phyloP scores from a whole-genome alignment of 1,140 invertebrate genomes.

The Phocides pigmalion region DNA sequence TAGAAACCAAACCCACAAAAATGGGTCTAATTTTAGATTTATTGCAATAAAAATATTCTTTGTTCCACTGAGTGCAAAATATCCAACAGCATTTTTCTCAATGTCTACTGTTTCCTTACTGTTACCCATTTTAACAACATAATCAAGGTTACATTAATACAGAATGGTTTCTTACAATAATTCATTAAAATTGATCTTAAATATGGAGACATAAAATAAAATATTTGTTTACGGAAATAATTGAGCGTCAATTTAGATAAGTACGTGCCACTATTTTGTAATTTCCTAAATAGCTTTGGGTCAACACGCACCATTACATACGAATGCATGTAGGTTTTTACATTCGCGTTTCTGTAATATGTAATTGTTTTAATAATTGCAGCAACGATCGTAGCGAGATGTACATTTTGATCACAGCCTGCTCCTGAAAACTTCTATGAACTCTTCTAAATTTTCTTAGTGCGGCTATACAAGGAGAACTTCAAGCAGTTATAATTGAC shows the following conservation, averaged over 20 bases:
- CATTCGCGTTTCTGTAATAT: slow-evolving; percentile 4
- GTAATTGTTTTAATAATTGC: too few species aligned
- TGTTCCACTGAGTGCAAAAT: too few species aligned
- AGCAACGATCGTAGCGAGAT: too few species aligned
- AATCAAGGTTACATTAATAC: not conserved
- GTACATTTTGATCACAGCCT: too few species aligned
- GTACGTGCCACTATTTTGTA: not conserved
- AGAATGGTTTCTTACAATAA: not conserved
- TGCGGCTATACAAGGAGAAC: too few species aligned
- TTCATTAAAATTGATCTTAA: not conserved
- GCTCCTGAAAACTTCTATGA: too few species aligned
- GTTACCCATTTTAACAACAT: not conserved
- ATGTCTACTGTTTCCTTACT: not conserved
- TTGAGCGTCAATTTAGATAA: not conserved
- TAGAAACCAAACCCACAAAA: too few species aligned
- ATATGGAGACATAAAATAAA: not conserved
- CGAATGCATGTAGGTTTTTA: not conserved
- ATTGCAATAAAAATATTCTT: too few species aligned
- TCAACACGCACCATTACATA: not conserved
- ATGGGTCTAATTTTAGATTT: too few species aligned
- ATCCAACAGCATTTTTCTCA: too few species aligned
- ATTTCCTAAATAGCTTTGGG: slow-evolving; percentile 1
- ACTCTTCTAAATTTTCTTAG: too few species aligned
- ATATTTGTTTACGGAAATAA: slow-evolving; percentile 8
- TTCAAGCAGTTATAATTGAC: too few species aligned